phyloP scores from a whole-genome alignment of 1,140 invertebrate species.

The Aleiodes sp. region DNA sequence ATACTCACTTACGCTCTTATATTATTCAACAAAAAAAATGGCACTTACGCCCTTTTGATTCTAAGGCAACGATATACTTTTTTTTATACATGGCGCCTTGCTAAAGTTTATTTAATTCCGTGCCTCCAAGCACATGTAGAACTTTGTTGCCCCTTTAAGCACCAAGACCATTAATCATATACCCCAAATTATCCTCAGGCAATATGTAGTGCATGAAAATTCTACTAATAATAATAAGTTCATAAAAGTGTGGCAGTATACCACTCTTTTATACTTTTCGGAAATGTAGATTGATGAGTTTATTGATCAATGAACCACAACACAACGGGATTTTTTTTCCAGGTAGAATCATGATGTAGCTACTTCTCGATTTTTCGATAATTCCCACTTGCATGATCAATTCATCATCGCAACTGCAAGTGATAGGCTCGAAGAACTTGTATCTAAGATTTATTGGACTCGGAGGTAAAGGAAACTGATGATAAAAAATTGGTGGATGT shows the following conservation, averaged over 20 bases:
- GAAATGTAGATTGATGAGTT: background rate
- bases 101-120: background rate
- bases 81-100: background rate
- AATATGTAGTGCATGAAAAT: conserved; percentile 6
- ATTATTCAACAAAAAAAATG: too few relatives aligned
- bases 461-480: background rate
- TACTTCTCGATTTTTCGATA: too few relatives aligned
- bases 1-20: too few relatives aligned
- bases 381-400: too few relatives aligned
- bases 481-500: background rate
- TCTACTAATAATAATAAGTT: background rate
- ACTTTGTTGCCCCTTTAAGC: background rate
- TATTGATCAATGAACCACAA: background rate
- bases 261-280: background rate
- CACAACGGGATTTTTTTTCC: background rate
- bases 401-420: background rate
- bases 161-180: too few relatives aligned
- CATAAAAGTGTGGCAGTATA: conserved; percentile 1
- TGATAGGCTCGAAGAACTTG: too few relatives aligned
- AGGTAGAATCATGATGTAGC: too few relatives aligned
- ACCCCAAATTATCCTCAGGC: background rate
- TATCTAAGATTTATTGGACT: background rate
- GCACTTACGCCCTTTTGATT: too few relatives aligned
- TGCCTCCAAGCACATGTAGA: background rate
- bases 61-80: too few relatives aligned